phyloP scores from a whole-genome alignment of 2,888 invertebrate species.

The Xestia rhomboidea region DNA sequence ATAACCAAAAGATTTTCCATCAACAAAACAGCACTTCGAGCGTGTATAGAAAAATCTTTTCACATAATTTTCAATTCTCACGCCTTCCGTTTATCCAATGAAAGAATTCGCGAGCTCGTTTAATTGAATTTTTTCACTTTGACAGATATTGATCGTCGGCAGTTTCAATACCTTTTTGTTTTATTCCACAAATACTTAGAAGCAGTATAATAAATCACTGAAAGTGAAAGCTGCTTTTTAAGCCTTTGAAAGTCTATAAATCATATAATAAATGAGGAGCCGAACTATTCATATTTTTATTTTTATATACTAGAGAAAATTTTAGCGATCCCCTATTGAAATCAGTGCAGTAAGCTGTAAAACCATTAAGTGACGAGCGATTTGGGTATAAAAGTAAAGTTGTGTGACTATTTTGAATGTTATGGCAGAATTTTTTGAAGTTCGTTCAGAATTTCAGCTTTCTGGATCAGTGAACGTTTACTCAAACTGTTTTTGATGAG shows the following conservation, averaged over 20 bases:
- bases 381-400: conserved; percentile 7
- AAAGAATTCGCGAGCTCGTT: conserved; percentile 83
- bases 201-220: conserved; percentile 85
- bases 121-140: conserved; percentile 87
- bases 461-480: conserved; percentile 18
- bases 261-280: conserved; percentile 81
- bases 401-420: conserved; percentile 15
- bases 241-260: conserved; percentile 83
- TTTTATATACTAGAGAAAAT: conserved; percentile 39
- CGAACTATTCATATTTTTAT: conserved; percentile 69
- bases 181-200: conserved; percentile 84
- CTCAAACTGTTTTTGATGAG: background rate
- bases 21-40: conserved; percentile 80
- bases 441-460: conserved; percentile 18
- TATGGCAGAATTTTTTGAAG: background rate
- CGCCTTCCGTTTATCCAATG: conserved; percentile 84
- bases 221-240: conserved; percentile 83
- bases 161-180: conserved; percentile 85
- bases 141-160: conserved; percentile 87
- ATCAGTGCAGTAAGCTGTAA: conserved; percentile 34
- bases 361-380: conserved; percentile 18
- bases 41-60: conserved; percentile 80
- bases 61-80: conserved; percentile 85
- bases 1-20: conserved; percentile 76
- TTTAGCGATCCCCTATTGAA: conserved; percentile 41